Percentiles rank a stretch among this genome's conserved stretches.
phyloP scores from a whole-genome alignment of 2,113 vertebrate species.

The Pseudorasbora parva region DNA sequence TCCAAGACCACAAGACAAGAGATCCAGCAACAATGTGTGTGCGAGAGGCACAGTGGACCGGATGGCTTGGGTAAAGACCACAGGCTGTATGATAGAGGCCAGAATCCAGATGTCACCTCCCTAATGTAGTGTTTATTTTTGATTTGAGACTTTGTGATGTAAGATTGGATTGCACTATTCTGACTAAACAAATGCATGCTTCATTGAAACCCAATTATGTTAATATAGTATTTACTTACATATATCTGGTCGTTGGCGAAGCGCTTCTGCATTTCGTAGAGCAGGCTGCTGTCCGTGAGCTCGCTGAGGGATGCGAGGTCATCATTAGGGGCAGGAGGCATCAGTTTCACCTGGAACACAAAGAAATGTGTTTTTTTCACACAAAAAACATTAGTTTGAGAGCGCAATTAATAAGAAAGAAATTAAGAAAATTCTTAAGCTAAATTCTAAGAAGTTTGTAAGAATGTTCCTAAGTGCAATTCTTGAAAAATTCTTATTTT shows the following conservation, averaged over 20 bases:
- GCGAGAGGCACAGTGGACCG: constrained; percentile 40
- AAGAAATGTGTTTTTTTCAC: no score
- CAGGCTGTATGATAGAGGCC: constrained; percentile 33
- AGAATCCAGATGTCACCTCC: constrained; percentile 34
- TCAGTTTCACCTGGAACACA: constrained; percentile 85
- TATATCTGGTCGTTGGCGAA: constrained; percentile 95
- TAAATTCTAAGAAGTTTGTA: no score
- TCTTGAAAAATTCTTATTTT: no score
- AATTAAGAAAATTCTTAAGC: no score
- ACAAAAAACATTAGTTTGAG: no score
- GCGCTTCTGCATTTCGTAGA: constrained; percentile 98
- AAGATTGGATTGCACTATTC: constrained; percentile 10
- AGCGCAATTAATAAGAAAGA: no score
- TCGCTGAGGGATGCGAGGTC: constrained; percentile 94
- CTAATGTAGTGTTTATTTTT: constrained; percentile 15
- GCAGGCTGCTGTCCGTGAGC: constrained; percentile 91
- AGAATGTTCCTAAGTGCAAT: no score
- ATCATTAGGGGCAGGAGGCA: constrained; percentile 93
- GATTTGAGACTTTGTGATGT: neutral
- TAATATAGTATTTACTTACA: constrained; percentile 73
- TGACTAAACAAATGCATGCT: neutral
- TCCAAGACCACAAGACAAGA: constrained; percentile 38
- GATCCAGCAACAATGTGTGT: constrained; percentile 24
- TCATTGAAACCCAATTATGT: neutral
- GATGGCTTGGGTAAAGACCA: constrained; percentile 48